Base-by-base conservation (phyloP, 35 echinoderm and acorn worm genomes). In the Apostichopus parvimensis region DNA sequence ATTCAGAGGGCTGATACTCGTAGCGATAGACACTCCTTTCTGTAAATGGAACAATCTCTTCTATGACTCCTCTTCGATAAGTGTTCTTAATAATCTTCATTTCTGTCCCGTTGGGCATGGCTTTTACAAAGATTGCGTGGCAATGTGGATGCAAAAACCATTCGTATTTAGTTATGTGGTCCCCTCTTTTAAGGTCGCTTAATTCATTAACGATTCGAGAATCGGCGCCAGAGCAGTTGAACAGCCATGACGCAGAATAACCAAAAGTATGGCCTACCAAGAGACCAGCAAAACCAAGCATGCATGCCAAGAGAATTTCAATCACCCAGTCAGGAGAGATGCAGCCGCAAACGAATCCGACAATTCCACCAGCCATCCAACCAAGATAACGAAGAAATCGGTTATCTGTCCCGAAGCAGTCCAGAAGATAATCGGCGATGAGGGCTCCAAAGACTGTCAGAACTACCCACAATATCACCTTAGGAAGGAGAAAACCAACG, bases 211-310 rank as follows among this genome's bases (percentile, higher is more conserved):
- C 65, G 6, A 72, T 28, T 25, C 85, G 56, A 72, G 55, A 61
- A 53, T 87, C 85, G n/a, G 85, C 17, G 23, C 85, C 85, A 20
- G n/a, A 14, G 0, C 26, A 0, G 15, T 28, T 68, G 59, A 87
- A 72, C 0, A 87, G 25, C 85, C 85, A 87, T 20, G 85, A 87
- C 7, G 59, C 57, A 8, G n/a, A 22, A 23, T 87, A 87, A 9
- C 85, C 85, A 68, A 87, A 87, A 8, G 11, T 25, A 23, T 87
- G 85, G 68, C 85, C 85, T 8, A 87, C 4, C 9, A 66, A 4
- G 18, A 87, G 57, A n/a, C 85, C 85, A 61, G 55, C 85, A n/a
- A 87, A 87, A 56, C 85, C 85, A 23, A 87, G 25, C 85, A 87
- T 18, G 22, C 85, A 87, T 26, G 58, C 65, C 85, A 87, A 65